Evolutionary conservation across 2,888 invertebrate genomes (phyloP).

Genomic region (Spilosoma lubricipeda): DNA sequence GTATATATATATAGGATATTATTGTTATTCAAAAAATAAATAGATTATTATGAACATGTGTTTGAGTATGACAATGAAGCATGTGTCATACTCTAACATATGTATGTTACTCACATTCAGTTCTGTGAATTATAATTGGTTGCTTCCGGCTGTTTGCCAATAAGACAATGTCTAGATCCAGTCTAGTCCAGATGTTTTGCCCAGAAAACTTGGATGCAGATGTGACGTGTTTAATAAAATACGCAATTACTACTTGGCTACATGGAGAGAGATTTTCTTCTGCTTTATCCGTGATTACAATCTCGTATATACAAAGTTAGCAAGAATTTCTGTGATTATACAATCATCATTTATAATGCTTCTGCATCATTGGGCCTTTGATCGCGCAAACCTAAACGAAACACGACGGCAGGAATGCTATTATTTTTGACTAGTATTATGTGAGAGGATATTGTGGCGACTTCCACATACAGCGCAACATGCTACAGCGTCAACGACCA

Average conservation of each 20-base stretch:
- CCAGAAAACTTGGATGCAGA: background rate
- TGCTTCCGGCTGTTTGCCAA: slow-evolving; percentile 43
- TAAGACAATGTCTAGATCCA: slow-evolving; percentile 33
- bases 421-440: too few species aligned
- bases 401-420: too few species aligned
- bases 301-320: background rate
- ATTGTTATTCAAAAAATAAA: background rate
- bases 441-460: too few species aligned
- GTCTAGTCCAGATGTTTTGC: slow-evolving; percentile 31
- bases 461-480: too few species aligned
- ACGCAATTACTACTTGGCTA: background rate
- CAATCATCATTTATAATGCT: too few species aligned
- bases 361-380: too few species aligned
- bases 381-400: too few species aligned
- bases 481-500: too few species aligned
- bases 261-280: background rate
- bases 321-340: too few species aligned
- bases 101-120: slow-evolving; percentile 41
- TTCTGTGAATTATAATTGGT: slow-evolving; percentile 36
- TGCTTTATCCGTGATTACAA: background rate
- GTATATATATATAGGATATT: background rate
- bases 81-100: slow-evolving; percentile 39
- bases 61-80: slow-evolving; percentile 22
- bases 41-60: slow-evolving; percentile 27
- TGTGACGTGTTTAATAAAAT: background rate